phyloP scores from a whole-genome alignment of 1,140 invertebrate species.

The Dryas iulia region DNA sequence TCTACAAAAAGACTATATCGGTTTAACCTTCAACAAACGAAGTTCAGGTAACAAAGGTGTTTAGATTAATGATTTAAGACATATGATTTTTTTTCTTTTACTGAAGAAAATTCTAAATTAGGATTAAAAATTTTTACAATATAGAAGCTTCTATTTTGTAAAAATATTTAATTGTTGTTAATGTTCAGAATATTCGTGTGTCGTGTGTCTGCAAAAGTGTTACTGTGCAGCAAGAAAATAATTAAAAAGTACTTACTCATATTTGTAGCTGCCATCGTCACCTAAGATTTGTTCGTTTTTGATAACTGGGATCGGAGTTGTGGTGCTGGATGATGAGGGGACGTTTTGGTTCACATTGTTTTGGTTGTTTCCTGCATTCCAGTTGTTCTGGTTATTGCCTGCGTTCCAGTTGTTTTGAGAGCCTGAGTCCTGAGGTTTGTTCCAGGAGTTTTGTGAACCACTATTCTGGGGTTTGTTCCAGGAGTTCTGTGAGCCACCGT shows the following conservation, averaged over 20 bases:
- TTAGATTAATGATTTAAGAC: neutral
- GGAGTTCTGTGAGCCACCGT: too few relatives aligned
- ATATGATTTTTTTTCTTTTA: too few relatives aligned
- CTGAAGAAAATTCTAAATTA: too few relatives aligned
- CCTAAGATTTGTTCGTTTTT: conserved; percentile 79
- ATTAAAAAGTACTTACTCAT: conserved; percentile 78
- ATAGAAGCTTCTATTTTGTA: too few relatives aligned
- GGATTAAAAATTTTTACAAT: too few relatives aligned
- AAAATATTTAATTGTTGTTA: too few relatives aligned
- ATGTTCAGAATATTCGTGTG: too few relatives aligned
- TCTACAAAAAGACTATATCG: conserved; percentile 2
- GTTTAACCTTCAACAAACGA: conserved; percentile 21
- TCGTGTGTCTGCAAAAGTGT: too few relatives aligned
- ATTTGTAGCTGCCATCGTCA: conserved; percentile 81
- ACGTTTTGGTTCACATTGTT: conserved; percentile 25
- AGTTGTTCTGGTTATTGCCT: conserved; percentile 27
- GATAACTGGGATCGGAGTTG: conserved; percentile 75
- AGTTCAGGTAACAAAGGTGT: conserved; percentile 21
- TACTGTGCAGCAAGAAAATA: neutral
- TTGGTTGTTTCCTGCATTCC: conserved; percentile 33
- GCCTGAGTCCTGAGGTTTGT: conserved; percentile 26
- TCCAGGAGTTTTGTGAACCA: conserved; percentile 22
- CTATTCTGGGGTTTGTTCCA: conserved; percentile 1
- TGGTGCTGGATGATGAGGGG: conserved; percentile 40
- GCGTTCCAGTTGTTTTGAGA: conserved; percentile 31